Percentiles rank a stretch among this genome's conserved stretches.
Conservation (phyloP, 2,888 invertebrate genomes). For the Macrophya annulata region DNA sequence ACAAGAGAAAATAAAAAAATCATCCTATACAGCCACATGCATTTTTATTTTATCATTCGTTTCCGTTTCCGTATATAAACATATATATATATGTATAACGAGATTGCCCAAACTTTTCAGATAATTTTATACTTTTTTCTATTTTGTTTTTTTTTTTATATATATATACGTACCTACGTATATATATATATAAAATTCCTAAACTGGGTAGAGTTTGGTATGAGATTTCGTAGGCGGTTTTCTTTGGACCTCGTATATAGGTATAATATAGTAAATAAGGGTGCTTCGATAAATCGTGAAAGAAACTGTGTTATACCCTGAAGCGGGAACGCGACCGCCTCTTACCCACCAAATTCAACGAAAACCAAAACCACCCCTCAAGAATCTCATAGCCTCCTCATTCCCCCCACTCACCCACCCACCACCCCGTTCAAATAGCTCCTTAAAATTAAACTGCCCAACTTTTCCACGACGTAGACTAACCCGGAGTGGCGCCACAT, state of each 20-base stretch:
- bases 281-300: slow-evolving; percentile 42
- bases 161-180: too few species aligned
- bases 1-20: too few species aligned
- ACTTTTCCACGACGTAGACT: slow-evolving; percentile 7
- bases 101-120: slow-evolving; percentile 37
- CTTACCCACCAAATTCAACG: neutral
- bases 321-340: neutral
- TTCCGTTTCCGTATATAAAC: neutral
- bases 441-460: slow-evolving; percentile 54
- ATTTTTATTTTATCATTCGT: neutral
- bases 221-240: slow-evolving; percentile 13
- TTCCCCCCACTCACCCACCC: too few species aligned
- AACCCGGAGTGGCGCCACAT: slow-evolving; percentile 8
- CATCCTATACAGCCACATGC: too few species aligned
- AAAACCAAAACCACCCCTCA: neutral
- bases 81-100: too few species aligned
- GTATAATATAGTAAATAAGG: slow-evolving; percentile 21
- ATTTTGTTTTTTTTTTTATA: too few species aligned
- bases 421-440: slow-evolving; percentile 17
- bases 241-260: neutral
- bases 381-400: neutral
- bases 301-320: slow-evolving; percentile 16
- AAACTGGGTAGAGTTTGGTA: neutral
- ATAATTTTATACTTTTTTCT: slow-evolving; percentile 21
- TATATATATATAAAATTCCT: neutral